Evolutionary conservation across 2,113 vertebrate genomes (phyloP).

Genomic region (Arenaria interpres): DNA sequence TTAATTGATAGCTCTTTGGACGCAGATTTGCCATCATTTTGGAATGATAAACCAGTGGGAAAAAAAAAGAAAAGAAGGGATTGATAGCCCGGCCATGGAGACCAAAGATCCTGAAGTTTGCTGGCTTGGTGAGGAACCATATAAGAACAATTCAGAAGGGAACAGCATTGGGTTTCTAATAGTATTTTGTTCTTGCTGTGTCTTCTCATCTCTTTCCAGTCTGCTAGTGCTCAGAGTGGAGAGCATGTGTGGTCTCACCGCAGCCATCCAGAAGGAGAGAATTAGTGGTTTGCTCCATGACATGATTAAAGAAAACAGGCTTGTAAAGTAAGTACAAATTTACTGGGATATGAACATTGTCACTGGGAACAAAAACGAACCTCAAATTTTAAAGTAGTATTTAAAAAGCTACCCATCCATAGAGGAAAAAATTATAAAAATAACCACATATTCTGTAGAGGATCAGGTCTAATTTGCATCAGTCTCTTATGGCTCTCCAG

Average conservation of each 20-base stretch:
- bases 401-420: not conserved
- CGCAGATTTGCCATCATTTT: not conserved
- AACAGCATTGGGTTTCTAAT: not conserved
- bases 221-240: not conserved
- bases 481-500: not conserved
- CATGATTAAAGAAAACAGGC: slow-evolving; percentile 36
- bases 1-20: not conserved
- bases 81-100: not conserved
- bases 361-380: not conserved
- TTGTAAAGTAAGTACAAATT: not conserved
- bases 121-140: not conserved
- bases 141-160: not conserved
- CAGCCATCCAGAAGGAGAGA: slow-evolving; percentile 44
- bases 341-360: not conserved
- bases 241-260: slow-evolving; percentile 24
- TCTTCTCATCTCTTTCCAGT: slow-evolving; percentile 37
- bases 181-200: not conserved
- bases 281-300: not conserved
- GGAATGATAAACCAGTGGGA: not conserved
- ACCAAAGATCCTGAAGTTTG: not conserved
- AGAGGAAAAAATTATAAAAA: not conserved
- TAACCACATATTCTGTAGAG: not conserved
- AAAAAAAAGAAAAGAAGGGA: not conserved
- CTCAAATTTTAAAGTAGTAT: not conserved
- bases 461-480: not conserved